These are phyloP conservation scores for Malacosoma neustria DNA, from an alignment of 2,888 invertebrate genomes.

Conservation along the genomic window DNA sequence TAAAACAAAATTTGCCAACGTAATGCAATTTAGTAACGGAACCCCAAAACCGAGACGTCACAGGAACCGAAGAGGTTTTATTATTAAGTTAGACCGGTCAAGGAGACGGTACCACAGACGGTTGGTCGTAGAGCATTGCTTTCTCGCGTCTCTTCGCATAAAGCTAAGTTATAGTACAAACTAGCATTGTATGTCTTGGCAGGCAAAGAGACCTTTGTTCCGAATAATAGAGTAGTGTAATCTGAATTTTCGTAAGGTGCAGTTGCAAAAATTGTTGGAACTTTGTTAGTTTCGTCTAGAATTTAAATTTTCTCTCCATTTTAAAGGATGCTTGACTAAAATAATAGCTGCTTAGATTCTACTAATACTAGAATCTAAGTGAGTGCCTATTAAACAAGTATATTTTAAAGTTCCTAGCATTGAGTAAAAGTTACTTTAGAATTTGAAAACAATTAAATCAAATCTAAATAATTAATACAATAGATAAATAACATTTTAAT, in stretches of 20 bases:
- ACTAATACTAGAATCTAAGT: no score
- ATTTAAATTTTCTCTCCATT: conserved; percentile 8
- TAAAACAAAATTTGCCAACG: not conserved
- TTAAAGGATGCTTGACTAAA: not conserved
- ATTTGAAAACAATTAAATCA: no score
- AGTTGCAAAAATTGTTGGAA: conserved; percentile 35
- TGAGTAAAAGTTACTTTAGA: no score
- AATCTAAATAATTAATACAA: no score
- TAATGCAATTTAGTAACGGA: conserved; percentile 11
- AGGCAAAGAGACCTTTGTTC: conserved; percentile 32
- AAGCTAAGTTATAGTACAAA: conserved; percentile 27
- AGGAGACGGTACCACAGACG: conserved; percentile 37
- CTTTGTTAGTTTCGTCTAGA: conserved; percentile 23
- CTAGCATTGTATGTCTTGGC: conserved; percentile 44
- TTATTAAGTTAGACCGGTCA: conserved; percentile 66
- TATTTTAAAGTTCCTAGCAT: no score
- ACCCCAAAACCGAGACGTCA: conserved; percentile 48
- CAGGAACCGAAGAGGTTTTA: conserved; percentile 53
- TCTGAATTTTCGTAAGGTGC: conserved; percentile 42
- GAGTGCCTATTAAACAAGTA: no score
- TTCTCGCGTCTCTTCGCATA: not conserved
- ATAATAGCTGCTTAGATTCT: no score
- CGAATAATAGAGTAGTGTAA: conserved; percentile 46
- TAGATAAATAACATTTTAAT: no score
- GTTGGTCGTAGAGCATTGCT: conserved; percentile 45